Conservation (phyloP, 2,888 invertebrate species). For the Smittia sp. region DNA sequence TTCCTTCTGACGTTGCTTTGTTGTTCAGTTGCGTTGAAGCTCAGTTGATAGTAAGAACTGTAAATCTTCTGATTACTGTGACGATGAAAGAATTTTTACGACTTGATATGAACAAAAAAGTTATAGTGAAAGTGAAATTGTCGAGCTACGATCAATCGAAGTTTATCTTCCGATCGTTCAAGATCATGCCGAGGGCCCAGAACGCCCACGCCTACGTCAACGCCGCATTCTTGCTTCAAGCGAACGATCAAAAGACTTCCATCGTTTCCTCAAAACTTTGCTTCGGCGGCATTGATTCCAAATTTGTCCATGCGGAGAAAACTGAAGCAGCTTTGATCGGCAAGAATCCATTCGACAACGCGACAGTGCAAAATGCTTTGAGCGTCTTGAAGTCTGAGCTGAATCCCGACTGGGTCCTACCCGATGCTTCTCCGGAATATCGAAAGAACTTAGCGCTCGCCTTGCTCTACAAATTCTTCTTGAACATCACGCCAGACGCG, state of each 20-base stretch:
- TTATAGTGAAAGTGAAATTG: slow-evolving; percentile 49
- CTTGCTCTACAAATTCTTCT: slow-evolving; percentile 74
- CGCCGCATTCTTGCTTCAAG: slow-evolving; percentile 66
- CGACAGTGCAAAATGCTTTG: slow-evolving; percentile 56
- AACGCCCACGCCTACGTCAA: slow-evolving; percentile 77
- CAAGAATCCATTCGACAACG: slow-evolving; percentile 53
- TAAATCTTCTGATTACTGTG: slow-evolving; percentile 43
- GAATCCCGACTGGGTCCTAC: slow-evolving; percentile 61
- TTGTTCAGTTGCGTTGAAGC: slow-evolving; percentile 62
- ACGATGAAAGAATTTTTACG: slow-evolving; percentile 50
- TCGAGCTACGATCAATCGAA: slow-evolving; percentile 45
- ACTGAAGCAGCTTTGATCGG: slow-evolving; percentile 58
- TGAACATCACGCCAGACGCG: slow-evolving; percentile 58
- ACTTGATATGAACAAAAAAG: slow-evolving; percentile 53
- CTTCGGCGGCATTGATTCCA: slow-evolving; percentile 63
- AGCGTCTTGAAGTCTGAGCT: slow-evolving; percentile 60
- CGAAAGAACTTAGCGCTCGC: slow-evolving; percentile 68
- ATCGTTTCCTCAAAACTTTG: slow-evolving; percentile 48
- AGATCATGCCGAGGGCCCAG: slow-evolving; percentile 75
- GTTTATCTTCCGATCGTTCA: slow-evolving; percentile 54
- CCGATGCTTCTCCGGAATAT: slow-evolving; percentile 67
- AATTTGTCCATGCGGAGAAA: slow-evolving; percentile 56
- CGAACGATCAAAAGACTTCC: slow-evolving; percentile 48
- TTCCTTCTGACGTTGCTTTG: slow-evolving; percentile 71
- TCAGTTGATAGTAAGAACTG: slow-evolving; percentile 47